Conservation (phyloP, 1,140 invertebrate genomes). For the Drosophila pseudoananassae region DNA sequence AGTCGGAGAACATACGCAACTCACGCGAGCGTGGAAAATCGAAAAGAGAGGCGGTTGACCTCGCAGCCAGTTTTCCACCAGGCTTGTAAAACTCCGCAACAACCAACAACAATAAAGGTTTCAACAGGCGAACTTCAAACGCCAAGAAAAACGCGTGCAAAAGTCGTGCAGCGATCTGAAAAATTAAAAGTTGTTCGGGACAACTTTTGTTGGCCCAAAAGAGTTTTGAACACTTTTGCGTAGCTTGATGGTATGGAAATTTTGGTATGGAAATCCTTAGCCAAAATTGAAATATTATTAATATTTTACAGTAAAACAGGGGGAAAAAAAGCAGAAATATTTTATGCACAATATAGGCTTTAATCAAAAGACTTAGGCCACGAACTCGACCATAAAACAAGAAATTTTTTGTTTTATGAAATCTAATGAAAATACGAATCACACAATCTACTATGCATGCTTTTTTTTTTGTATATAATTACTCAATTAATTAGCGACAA, state of each 20-base stretch:
- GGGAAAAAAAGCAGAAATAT: no score
- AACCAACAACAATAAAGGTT: conserved; percentile 25
- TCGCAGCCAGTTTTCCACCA: conserved; percentile 73
- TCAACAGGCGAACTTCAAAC: conserved; percentile 57
- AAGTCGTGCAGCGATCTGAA: conserved; percentile 60
- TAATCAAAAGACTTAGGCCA: neutral
- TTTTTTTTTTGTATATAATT: conserved; percentile 1
- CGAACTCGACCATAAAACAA: neutral
- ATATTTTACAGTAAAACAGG: neutral
- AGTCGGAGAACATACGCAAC: conserved; percentile 52
- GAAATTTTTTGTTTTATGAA: no score
- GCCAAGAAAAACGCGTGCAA: conserved; percentile 69
- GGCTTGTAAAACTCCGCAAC: conserved; percentile 19
- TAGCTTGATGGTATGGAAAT: conserved; percentile 16
- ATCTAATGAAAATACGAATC: neutral
- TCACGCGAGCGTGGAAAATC: conserved; percentile 65
- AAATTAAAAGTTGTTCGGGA: conserved; percentile 61
- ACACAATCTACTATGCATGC: neutral
- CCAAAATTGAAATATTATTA: neutral
- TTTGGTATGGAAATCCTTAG: conserved; percentile 1
- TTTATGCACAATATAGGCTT: no score
- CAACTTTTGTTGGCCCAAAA: conserved; percentile 43
- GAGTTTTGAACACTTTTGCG: conserved; percentile 20
- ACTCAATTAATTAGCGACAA: conserved; percentile 21
- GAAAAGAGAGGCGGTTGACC: conserved; percentile 77